phyloP scores from a whole-genome alignment of 2,797 vertebrate genomes.

The Melanotaenia boesemani region DNA sequence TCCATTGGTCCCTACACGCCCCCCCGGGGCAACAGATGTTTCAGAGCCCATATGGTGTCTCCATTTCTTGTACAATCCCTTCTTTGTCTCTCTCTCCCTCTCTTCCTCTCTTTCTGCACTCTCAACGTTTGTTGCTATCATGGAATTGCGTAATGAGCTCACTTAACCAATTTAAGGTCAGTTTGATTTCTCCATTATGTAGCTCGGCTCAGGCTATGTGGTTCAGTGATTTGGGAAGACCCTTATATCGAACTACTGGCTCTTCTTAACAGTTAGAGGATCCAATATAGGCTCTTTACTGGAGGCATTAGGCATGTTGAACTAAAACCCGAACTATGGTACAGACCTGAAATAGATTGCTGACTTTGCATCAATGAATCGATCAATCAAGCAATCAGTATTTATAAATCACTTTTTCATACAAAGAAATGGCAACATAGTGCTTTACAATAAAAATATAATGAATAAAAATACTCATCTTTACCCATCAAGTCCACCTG shows the following conservation, averaged over 20 bases:
- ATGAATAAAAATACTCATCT: too few species aligned
- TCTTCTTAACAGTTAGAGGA: conserved; percentile 27
- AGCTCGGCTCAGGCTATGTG: conserved; percentile 22
- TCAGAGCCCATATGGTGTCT: conserved; percentile 77
- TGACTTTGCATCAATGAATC: conserved; percentile 24
- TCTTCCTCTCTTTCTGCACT: conserved; percentile 43
- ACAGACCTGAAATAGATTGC: conserved; percentile 8
- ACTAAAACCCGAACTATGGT: conserved; percentile 15
- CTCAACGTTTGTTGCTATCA: conserved; percentile 58
- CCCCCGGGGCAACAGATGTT: conserved; percentile 84
- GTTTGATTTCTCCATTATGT: conserved; percentile 35
- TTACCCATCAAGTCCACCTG: too few species aligned
- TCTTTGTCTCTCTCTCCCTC: conserved; percentile 23
- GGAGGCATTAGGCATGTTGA: conserved; percentile 14
- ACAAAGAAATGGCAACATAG: neutral
- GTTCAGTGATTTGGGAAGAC: conserved; percentile 41
- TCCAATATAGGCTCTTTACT: conserved; percentile 34
- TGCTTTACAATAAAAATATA: too few species aligned
- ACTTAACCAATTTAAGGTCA: conserved; percentile 39
- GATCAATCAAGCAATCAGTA: neutral
- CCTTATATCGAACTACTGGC: conserved; percentile 13
- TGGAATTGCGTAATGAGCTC: conserved; percentile 41
- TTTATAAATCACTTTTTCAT: neutral
- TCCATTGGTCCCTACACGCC: conserved; percentile 69
- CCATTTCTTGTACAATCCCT: conserved; percentile 55